These are phyloP conservation scores for Thaumetopoea pityocampa DNA, from an alignment of 1,140 invertebrate species.

Conservation along the genomic window DNA sequence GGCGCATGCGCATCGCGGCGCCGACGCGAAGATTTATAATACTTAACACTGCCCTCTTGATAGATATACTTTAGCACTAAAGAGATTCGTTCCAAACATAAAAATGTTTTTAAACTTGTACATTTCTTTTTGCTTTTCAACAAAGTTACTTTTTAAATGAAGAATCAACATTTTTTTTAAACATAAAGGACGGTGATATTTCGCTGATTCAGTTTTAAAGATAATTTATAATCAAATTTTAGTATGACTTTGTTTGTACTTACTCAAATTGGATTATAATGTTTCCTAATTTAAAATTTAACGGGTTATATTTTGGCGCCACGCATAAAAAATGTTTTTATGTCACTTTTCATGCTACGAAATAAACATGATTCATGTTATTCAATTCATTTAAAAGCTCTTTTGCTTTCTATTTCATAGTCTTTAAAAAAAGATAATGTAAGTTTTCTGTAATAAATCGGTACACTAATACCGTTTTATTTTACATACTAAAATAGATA, in stretches of 20 bases:
- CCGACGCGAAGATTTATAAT: slow-evolving; percentile 18
- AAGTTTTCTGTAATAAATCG: no score
- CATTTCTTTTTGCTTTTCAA: neutral
- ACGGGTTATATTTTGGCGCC: slow-evolving; percentile 10
- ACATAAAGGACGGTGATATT: no score
- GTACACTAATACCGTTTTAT: no score
- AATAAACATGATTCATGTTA: neutral
- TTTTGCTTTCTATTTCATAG: no score
- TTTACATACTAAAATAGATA: no score
- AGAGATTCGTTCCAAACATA: neutral
- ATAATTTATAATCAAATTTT: slow-evolving; percentile 2
- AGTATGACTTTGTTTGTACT: slow-evolving; percentile 1
- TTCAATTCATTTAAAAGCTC: no score
- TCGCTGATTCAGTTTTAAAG: neutral
- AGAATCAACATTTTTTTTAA: neutral
- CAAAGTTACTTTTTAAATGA: neutral
- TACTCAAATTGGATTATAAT: no score
- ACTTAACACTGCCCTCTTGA: slow-evolving; percentile 14
- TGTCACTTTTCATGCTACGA: slow-evolving; percentile 1
- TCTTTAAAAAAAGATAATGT: no score
- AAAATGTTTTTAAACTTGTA: neutral
- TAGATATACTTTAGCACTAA: slow-evolving; percentile 17
- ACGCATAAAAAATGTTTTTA: slow-evolving; percentile 4
- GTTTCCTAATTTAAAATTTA: slow-evolving; percentile 12
- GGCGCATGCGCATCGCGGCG: slow-evolving; percentile 9